Conservation (phyloP, 2,888 invertebrate species). For the Orthonychiurus folsomi region DNA sequence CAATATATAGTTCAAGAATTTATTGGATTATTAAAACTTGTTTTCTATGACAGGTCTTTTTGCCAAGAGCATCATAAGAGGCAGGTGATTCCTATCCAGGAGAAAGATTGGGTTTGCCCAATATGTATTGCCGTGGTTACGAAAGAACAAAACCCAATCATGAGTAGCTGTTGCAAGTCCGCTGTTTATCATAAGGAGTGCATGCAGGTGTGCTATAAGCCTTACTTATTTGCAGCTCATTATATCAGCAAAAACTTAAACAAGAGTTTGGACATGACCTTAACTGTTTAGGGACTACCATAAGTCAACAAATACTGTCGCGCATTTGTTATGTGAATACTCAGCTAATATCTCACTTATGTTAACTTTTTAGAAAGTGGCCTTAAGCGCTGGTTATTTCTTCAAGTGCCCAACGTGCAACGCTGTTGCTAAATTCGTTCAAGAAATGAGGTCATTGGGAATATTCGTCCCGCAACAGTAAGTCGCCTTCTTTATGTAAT, state of each 20-base stretch:
- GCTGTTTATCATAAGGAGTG: conserved; percentile 69
- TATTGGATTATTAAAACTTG: no score
- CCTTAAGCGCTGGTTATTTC: conserved; percentile 68
- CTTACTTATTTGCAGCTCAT: no score
- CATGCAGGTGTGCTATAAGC: conserved; percentile 56
- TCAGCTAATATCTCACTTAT: no score
- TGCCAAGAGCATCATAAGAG: conserved; percentile 55
- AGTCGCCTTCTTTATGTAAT: conserved; percentile 41
- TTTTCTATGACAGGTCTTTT: conserved; percentile 47
- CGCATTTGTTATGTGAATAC: no score
- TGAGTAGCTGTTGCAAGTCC: conserved; percentile 60
- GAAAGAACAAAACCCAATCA: conserved; percentile 44
- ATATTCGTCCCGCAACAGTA: conserved; percentile 73
- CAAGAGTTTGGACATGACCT: no score
- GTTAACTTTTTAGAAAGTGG: conserved; percentile 53
- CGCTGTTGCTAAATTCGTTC: conserved; percentile 56
- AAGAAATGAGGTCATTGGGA: conserved; percentile 56
- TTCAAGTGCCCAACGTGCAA: conserved; percentile 78
- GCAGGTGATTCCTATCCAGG: conserved; percentile 47
- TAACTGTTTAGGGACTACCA: no score
- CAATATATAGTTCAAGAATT: no score
- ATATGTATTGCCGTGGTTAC: conserved; percentile 22
- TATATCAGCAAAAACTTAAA: no score
- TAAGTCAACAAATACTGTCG: no score
- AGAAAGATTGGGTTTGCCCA: conserved; percentile 25